Evolutionary conservation across 2,113 vertebrate genomes (phyloP), one percentile per base, ranked within the genome.

Genomic region (Scophthalmus maximus): DNA sequence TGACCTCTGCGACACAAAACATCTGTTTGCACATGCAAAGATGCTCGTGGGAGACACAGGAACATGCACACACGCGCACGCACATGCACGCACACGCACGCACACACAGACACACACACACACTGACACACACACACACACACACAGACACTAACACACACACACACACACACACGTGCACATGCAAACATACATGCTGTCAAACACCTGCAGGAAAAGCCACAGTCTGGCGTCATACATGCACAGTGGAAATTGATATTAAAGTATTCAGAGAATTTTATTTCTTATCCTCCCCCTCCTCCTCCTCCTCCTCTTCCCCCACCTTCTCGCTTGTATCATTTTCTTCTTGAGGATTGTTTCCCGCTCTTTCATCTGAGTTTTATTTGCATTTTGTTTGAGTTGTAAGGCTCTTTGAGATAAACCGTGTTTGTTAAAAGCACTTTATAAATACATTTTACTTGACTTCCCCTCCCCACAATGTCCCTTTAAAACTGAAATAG

Each of bases 1-100:
- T 79, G 80, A 85, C 86, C 87, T 79, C 75, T 68, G 66, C 71
- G n/a, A n/a, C n/a, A n/a, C n/a, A n/a, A n/a, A n/a, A n/a, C n/a
- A n/a, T n/a, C n/a, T n/a, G n/a, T n/a, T n/a, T n/a, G n/a, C n/a
- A n/a, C n/a, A n/a, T n/a, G n/a, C n/a, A n/a, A n/a, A n/a, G n/a
- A n/a, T 52, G 44, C 68, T 30, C 25, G 6, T 60, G 52, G 79
- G 60, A 52, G 82, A 78, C 76, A 65, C 51, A 56, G 79, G 87
- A 90, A 50, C 63, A 62, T 75, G 79, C 84, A 70, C 82, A 82
- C 64, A 83, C 52, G 76, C 85, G 82, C 86, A 25, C 18, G 46
- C 30, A 8, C 20, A 47, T 20, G n/a, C 46, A 49, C 4, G 23
- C 46, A 9, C n/a, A 49, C n/a, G 10, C 20, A 3, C n/a, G 30